Evolutionary conservation across 2,113 vertebrate species (phyloP), one percentile per base, ranked within the genome.

Genomic region (Amazona vittata): DNA sequence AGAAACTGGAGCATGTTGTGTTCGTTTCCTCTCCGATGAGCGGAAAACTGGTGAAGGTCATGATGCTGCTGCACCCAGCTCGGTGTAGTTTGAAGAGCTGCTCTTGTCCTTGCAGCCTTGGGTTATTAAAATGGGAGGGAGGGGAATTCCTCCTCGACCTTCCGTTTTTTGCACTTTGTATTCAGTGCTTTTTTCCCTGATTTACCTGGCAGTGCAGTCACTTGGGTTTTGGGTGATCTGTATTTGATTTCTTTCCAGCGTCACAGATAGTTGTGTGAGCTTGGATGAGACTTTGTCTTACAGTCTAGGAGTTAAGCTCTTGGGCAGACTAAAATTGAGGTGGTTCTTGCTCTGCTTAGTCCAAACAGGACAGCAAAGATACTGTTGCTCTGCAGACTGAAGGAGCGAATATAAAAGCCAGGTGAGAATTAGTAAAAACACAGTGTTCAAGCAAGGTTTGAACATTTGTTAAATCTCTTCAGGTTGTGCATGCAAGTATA

Each of bases 1-100:
- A 93, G 92, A 95, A 96, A 84, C 88, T 76, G 76, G 79, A 95
- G 88, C 70, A 33, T 24, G 67, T 76, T 94, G 59, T 76, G 69
- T 82, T 97, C 1, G 0, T 96, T 95, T 96, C 89, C 87, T 92
- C 79, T 91, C 62, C 2, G 5, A 62, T 93, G 85, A 90, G 85
- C 24, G 1, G 87, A 95, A 94, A 92, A 87, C 63, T 0, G 0
- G 46, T 62, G 71, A 94, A 94, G 92, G 94, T 95, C 90, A 20
- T 60, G 87, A 62, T 88, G 78, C 63, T 80, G 63, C 71, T 87
- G 50, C 1, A 4, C 75, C 50, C 37, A 70, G 75, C 59, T 85
- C 3, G 2, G 1, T 82, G 47, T 53, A 21, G 63, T 90, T 86
- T 83, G 59, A 90, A 85, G 82, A 96, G 41, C 21, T 69, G 28